These are phyloP conservation scores for Sesia apiformis DNA, from an alignment of 2,888 invertebrate species.

Conservation along the genomic window DNA sequence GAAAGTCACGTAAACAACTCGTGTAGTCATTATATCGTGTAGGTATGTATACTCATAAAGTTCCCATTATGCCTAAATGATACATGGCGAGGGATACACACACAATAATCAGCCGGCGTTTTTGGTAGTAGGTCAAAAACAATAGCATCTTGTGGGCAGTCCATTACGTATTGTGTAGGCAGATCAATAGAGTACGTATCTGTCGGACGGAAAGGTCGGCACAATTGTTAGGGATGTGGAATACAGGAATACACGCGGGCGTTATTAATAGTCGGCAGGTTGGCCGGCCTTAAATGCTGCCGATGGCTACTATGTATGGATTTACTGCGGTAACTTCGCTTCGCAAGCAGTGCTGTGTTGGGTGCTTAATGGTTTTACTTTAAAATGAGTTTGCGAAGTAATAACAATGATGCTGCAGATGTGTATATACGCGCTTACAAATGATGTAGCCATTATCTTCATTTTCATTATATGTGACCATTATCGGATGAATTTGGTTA, in stretches of 20 bases:
- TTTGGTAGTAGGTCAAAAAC: constrained; percentile 51
- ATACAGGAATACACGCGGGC: constrained; percentile 26
- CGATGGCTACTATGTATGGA: too few species aligned
- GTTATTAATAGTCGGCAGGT: constrained; percentile 54
- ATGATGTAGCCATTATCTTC: too few species aligned
- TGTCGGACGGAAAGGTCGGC: constrained; percentile 33
- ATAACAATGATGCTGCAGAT: too few species aligned
- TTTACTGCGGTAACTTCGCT: too few species aligned
- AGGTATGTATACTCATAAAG: constrained; percentile 1
- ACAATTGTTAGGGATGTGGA: constrained; percentile 28
- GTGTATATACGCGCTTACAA: too few species aligned
- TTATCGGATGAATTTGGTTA: too few species aligned
- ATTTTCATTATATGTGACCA: too few species aligned
- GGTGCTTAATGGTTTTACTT: too few species aligned
- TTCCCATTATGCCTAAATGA: constrained; percentile 22
- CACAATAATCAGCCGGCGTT: constrained; percentile 18
- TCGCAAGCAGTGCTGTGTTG: too few species aligned
- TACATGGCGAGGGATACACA: constrained; percentile 14
- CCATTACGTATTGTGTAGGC: constrained; percentile 60
- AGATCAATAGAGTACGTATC: constrained; percentile 51
- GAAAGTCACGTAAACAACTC: too few species aligned
- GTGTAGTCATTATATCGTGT: too few species aligned
- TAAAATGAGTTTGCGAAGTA: too few species aligned
- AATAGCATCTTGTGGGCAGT: constrained; percentile 42
- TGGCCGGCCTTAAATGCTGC: constrained; percentile 24